Evolutionary conservation across 2,113 vertebrate species (phyloP).

Genomic region (Chamaetylas fuelleborni): DNA sequence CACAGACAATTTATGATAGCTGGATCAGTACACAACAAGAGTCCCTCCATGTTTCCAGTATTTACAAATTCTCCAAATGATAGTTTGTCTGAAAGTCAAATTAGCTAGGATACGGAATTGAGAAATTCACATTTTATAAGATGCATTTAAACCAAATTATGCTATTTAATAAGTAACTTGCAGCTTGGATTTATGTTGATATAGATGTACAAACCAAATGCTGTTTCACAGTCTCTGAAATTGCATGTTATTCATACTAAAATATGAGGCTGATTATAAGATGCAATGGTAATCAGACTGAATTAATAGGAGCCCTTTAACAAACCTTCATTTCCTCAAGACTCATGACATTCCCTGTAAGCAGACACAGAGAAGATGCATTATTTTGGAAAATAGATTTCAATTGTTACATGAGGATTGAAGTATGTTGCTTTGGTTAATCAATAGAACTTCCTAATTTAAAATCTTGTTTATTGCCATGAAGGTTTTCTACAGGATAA

Average conservation of each 20-base stretch:
- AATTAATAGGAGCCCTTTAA: conserved; percentile 74
- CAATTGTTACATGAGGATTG: conserved; percentile 10
- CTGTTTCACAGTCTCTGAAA: conserved; percentile 63
- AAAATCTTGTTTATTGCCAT: conserved; percentile 16
- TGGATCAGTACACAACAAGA: background rate
- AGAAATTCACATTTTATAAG: conserved; percentile 54
- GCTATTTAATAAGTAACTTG: conserved; percentile 69
- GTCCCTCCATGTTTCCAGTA: background rate
- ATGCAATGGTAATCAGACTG: conserved; percentile 71
- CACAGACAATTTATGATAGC: background rate
- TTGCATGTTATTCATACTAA: conserved; percentile 69
- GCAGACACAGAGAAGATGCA: conserved; percentile 22
- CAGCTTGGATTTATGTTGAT: conserved; percentile 58
- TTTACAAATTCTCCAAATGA: conserved; percentile 41
- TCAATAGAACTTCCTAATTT: conserved; percentile 47
- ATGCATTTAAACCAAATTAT: conserved; percentile 64
- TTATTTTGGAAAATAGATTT: conserved; percentile 50
- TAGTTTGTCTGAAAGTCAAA: conserved; percentile 48
- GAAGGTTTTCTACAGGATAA: background rate
- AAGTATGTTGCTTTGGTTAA: conserved; percentile 19
- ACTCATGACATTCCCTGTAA: conserved; percentile 46
- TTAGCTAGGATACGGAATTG: conserved; percentile 30
- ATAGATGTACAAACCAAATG: conserved; percentile 66
- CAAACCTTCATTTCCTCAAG: conserved; percentile 67
- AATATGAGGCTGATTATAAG: conserved; percentile 75